A percentile compares a stretch with the other conserved stretches of the same genome.
These are phyloP conservation scores for Labeo catla DNA, from an alignment of 2,113 vertebrate species.

Conservation along the genomic window DNA sequence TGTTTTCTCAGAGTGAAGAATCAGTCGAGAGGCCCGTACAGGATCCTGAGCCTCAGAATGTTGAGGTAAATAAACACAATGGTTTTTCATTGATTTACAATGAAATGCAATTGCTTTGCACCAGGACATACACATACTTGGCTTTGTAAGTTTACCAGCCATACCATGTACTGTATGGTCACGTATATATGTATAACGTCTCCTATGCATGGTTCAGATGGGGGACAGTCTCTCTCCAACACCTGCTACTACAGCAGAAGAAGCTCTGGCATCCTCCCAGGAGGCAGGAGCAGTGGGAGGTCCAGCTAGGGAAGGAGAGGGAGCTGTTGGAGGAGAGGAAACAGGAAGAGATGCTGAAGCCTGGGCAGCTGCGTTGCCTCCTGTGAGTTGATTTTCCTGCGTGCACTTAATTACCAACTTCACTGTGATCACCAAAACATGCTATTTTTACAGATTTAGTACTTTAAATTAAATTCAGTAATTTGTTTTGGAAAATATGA, in stretches of 20 bases:
- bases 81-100: background rate
- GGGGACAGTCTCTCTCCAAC: slow-evolving; percentile 81
- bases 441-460: background rate
- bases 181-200: background rate
- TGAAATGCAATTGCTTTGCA: background rate
- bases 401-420: background rate
- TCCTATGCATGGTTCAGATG: slow-evolving; percentile 59
- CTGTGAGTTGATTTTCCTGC: slow-evolving; percentile 76
- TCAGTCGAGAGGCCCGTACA: slow-evolving; percentile 51
- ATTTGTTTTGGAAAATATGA: background rate
- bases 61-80: slow-evolving; percentile 59
- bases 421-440: background rate
- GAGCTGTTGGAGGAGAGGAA: slow-evolving; percentile 71
- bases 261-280: slow-evolving; percentile 81
- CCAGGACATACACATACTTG: background rate
- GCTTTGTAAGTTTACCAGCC: background rate
- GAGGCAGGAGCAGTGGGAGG: slow-evolving; percentile 48
- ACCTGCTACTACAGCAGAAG: slow-evolving; percentile 90
- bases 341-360: slow-evolving; percentile 80
- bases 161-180: background rate
- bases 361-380: slow-evolving; percentile 87
- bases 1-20: slow-evolving; percentile 51
- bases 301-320: slow-evolving; percentile 35
- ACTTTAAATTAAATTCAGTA: background rate
- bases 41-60: slow-evolving; percentile 61